Evolutionary conservation across 2,113 vertebrate species (phyloP), one percentile per base, ranked within the genome.

Genomic region (Xerus inauris): DNA sequence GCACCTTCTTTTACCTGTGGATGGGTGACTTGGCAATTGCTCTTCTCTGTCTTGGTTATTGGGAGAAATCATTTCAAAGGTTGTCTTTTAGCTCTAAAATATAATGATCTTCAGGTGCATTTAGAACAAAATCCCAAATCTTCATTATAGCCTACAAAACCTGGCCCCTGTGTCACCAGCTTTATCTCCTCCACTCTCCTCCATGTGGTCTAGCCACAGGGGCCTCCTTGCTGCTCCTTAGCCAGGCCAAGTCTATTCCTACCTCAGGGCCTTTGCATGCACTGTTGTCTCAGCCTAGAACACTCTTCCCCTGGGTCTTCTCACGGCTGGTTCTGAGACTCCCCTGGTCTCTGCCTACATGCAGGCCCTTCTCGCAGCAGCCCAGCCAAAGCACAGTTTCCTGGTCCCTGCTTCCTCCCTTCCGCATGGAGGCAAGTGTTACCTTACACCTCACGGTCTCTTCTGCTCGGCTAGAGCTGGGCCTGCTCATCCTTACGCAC

Each of bases 261-360:
- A 24, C 92, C 86, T 32, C 84, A 17, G 87, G 87, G 13, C 80
- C 84, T 76, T 84, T 85, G 94, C 76, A 84, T n/a, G 20, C 11
- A 65, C 47, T n/a, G 32, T 35, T 59, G 16, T 69, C 49, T 45
- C 10, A 45, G 42, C 51, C 45, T 51, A 20, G 32, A 79, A 51
- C 8, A 14, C 32, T 49, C 40, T 35, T 26, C 35, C 38, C 17
- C 26, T 20, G 8, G 54, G 10, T 49, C 73, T 67, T 77, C 54
- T 67, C 83, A 22, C 0, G 4, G 72, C 72, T 64, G 62, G 24
- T 5, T 45, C 19, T 6, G 26, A 35, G 22, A 38, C 5, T 35
- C 85, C 22, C 59, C 30, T 4, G 71, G 65, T 40, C 28, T 80
- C 32, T 13, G 47, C 65, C 72, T 87, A 69, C 35, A 75, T 7